Evolutionary conservation across 37 sponge, comb jelly and placozoan species (phyloP).

Genomic region (Haliclona indistincta): DNA sequence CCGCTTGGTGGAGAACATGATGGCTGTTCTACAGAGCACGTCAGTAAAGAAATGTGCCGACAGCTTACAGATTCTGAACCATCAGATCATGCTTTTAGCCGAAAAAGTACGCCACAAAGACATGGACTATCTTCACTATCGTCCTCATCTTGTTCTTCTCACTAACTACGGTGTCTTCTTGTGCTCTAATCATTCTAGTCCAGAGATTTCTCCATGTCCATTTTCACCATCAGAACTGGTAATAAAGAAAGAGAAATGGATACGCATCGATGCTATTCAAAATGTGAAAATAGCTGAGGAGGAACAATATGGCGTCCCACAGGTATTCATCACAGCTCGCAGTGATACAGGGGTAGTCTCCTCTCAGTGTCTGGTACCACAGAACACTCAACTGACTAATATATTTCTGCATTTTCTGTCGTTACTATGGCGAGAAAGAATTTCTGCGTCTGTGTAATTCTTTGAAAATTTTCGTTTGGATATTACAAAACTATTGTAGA

Average conservation of each 20-base stretch:
- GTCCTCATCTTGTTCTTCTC: slow-evolving; percentile 53
- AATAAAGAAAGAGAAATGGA: slow-evolving; percentile 60
- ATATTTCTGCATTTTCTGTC: slow-evolving; percentile 23
- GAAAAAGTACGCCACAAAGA: slow-evolving; percentile 31
- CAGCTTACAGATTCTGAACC: slow-evolving; percentile 24
- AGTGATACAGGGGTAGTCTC: not conserved
- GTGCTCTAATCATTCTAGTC: slow-evolving; percentile 7
- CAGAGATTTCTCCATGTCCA: not conserved
- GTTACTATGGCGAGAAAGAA: slow-evolving; percentile 28
- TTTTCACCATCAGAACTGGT: slow-evolving; percentile 9
- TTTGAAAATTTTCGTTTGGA: no score
- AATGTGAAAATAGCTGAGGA: slow-evolving; percentile 15
- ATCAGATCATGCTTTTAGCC: slow-evolving; percentile 44
- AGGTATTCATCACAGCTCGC: not conserved
- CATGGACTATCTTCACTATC: not conserved
- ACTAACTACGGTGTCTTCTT: slow-evolving; percentile 53
- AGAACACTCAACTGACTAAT: slow-evolving; percentile 9
- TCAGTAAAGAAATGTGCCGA: slow-evolving; percentile 3
- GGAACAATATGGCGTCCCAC: not conserved
- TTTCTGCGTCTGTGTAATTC: slow-evolving; percentile 10
- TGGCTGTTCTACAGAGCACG: not conserved
- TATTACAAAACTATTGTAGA: no score
- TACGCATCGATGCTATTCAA: slow-evolving; percentile 41
- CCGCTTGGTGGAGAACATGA: slow-evolving; percentile 5
- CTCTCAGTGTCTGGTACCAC: slow-evolving; percentile 9